phyloP scores from a whole-genome alignment of 2,113 vertebrate species.

The Struthidea cinerea region DNA sequence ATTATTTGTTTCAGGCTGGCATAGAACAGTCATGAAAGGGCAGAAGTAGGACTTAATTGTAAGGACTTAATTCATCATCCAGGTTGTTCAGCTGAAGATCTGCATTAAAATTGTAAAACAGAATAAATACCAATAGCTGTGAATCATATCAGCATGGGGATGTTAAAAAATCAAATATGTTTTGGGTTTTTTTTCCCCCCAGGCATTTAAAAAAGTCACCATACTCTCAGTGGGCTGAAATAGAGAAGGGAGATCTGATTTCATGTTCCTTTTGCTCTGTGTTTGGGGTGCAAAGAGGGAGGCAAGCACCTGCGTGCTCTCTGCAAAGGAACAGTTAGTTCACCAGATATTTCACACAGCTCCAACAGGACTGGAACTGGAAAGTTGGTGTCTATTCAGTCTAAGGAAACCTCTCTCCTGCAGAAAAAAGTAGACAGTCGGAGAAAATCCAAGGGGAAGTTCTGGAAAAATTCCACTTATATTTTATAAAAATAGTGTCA shows the following conservation, averaged over 20 bases:
- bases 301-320: accelerated
- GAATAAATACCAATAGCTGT: neutral
- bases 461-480: neutral
- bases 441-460: neutral
- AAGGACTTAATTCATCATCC: neutral
- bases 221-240: neutral
- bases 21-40: neutral
- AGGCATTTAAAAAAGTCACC: neutral
- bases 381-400: neutral
- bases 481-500: neutral
- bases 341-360: neutral
- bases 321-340: neutral
- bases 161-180: neutral
- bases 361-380: neutral
- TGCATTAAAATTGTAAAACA: neutral
- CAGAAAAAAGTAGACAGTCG: neutral
- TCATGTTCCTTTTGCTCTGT: neutral
- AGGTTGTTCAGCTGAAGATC: neutral
- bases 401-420: neutral
- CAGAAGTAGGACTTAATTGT: neutral
- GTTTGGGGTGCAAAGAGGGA: neutral
- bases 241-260: neutral
- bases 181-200: neutral
- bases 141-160: neutral
- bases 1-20: neutral